Base-by-base conservation (phyloP, 37 sponge, comb jelly and placozoan genomes). In the Chondrilla cf. caribensis region DNA sequence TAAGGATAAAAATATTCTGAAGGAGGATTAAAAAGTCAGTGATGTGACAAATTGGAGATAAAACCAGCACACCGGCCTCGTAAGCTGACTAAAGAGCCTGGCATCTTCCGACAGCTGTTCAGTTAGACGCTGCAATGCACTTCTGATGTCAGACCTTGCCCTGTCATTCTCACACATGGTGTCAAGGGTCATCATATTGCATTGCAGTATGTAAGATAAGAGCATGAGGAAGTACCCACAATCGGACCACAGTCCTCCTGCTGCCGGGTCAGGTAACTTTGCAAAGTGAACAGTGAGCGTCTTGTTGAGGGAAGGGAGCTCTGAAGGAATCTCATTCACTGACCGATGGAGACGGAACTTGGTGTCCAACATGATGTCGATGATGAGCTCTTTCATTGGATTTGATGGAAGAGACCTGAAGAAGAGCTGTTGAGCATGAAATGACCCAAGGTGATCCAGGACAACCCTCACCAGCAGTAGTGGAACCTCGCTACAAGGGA, bases 151-250 rank as follows among this genome's bases (percentile, higher is more conserved):
- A 3, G 29, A 17, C 4, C 32, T n/a, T 28, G 33, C 29, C 32
- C 29, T 28, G 68, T 17, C 68, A 47, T 47, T 6, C 51, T 11
- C 51, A 47, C 51, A 6, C 11, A 47, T 11, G 2, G 31, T 17
- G 33, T 28, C 35, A 29, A 62, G 18, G 11, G 51, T 47, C 31
- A 17, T 33, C 29, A 67, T 17, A 3, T 67, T 28, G 32, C 68
- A 67, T 33, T 67, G 68, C 17, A 67, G 33, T 17, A 67, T 2
- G 33, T 67, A 67, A 33, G 33, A 67, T 1, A 67, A 32, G 31
- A 67, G 33, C 68, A 67, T 67, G 68, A 67, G 68, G 32, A 67
- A 33, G 68, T 33, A 67, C 32, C 35, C 68, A 67, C 68, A 67
- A 32, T 33, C 35, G 2, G 68, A 67, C 68, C 68, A 67, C 68